phyloP scores from a whole-genome alignment of 1,140 invertebrate species.

The Euwallacea similis region DNA sequence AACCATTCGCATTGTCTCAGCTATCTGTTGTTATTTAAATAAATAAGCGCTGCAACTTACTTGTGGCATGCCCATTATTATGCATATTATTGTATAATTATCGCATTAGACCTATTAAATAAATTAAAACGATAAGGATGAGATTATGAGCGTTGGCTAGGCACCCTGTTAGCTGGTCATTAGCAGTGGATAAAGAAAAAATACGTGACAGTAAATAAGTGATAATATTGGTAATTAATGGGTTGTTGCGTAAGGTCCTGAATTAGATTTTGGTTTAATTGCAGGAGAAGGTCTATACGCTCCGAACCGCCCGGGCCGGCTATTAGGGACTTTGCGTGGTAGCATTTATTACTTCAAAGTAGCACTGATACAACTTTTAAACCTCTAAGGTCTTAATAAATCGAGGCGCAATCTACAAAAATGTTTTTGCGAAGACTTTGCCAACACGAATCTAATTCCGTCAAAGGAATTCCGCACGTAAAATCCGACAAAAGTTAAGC shows the following conservation, averaged over 20 bases:
- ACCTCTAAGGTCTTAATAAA: no score
- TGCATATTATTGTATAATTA: constrained; percentile 19
- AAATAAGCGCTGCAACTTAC: constrained; percentile 9
- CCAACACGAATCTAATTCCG: no score
- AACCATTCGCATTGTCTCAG: constrained; percentile 1
- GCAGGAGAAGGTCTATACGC: no score
- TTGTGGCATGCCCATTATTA: constrained; percentile 14
- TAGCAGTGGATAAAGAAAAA: not conserved
- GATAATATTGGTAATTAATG: not conserved
- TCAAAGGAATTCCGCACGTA: not conserved
- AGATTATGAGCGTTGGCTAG: not conserved
- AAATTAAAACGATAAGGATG: not conserved
- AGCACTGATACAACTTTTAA: no score
- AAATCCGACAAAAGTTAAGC: not conserved
- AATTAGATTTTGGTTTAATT: no score
- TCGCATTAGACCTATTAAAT: constrained; percentile 11
- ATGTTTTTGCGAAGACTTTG: no score
- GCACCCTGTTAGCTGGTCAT: not conserved
- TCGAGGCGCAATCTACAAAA: no score
- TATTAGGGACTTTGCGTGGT: no score
- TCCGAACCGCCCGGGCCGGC: no score
- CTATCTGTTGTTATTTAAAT: not conserved
- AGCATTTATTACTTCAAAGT: no score
- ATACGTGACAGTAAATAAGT: not conserved
- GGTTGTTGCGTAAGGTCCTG: not conserved